phyloP scores from a whole-genome alignment of 2,888 invertebrate genomes.

The Acanthosepion esculentum region DNA sequence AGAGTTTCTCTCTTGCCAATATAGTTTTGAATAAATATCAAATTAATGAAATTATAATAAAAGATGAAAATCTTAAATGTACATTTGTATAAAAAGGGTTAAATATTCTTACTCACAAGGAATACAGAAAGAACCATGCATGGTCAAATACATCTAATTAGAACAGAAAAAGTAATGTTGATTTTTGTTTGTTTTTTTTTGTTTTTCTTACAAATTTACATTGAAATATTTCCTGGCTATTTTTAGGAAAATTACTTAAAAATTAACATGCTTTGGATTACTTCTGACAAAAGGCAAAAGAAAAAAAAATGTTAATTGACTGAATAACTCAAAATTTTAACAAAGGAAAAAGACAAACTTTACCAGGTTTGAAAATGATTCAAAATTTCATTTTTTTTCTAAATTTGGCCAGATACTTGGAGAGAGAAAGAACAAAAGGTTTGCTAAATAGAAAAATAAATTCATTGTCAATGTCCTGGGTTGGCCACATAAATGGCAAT shows the following conservation, averaged over 20 bases:
- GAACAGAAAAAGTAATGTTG: no score
- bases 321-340: neutral
- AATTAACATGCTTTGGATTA: neutral
- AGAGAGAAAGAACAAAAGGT: neutral
- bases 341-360: neutral
- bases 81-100: neutral
- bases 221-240: no score
- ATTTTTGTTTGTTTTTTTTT: neutral
- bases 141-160: neutral
- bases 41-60: no score
- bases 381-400: neutral
- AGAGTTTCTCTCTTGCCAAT: no score
- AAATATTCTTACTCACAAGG: neutral
- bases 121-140: constrained; percentile 33
- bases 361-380: neutral
- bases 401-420: neutral
- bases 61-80: no score
- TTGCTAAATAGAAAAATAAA: neutral
- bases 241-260: neutral
- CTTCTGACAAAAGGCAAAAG: neutral
- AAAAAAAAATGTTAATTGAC: neutral
- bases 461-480: constrained; percentile 33
- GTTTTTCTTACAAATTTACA: neutral
- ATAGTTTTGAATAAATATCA: no score
- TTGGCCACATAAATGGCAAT: neutral